Evolutionary conservation across 2,113 vertebrate species (phyloP), one percentile per base, ranked within the genome.

Genomic region (Tichodroma muraria): DNA sequence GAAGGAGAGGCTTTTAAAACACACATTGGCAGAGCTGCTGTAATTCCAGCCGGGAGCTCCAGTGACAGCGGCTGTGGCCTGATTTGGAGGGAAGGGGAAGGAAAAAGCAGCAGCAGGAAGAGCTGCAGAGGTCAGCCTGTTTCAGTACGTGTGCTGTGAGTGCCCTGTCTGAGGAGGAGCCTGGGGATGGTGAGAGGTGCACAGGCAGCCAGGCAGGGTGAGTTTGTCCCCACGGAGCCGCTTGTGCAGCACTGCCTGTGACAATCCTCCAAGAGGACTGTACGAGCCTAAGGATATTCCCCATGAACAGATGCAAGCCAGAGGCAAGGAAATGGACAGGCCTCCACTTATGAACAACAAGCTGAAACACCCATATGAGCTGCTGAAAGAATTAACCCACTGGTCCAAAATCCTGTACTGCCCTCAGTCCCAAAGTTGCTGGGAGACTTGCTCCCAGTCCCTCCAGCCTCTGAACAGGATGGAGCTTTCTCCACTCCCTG

Each of bases 231-330:
- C 8, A 4, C 0, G 1, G 56, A 95, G 57, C 80, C n/a, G 25
- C 0, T 0, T 0, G 0, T 28, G 56, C 27, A 27, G 85, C 9
- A 7, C 68, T 75, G 61, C 45, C 68, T 78, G 50, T 7, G 5
- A 49, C 5, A 4, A 70, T 68, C 50, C 37, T 81, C 53, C 4
- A 5, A 1, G 0, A 64, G 45, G 73, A 44, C 65, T 10, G 3
- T 18, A n/a, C 6, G 4, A 64, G 24, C 54, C 56, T 64, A 3
- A 31, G 37, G 69, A 65, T 90, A 40, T 78, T 72, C 52, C 49
- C 37, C 80, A 81, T 84, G 84, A 89, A 93, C 50, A 95, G 64
- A 80, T 68, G 64, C 21, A 38, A 87, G 50, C 49, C 79, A 87
- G 83, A 87, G 47, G 54, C 69, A 66, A 81, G 50, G 64, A 88